A percentile compares a stretch with the other conserved stretches of the same genome.
phyloP scores from a whole-genome alignment of 2,113 vertebrate species.

The Myotis lucifugus region DNA sequence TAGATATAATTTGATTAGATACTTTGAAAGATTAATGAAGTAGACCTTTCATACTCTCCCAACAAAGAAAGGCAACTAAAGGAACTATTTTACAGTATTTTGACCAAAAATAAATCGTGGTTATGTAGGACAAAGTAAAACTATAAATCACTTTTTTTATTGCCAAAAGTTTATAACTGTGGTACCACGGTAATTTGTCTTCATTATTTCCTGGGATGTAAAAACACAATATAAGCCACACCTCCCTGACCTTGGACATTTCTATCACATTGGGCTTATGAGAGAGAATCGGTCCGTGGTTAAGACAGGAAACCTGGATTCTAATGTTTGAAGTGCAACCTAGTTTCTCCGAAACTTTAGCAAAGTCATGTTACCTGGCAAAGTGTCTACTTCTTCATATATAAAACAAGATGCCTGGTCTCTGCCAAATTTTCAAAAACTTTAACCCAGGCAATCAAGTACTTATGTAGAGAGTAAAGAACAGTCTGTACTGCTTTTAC shows the following conservation, averaged over 20 bases:
- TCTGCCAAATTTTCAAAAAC: neutral
- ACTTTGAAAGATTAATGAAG: conserved; percentile 18
- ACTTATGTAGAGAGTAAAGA: neutral
- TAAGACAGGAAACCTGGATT: neutral
- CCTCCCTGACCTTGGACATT: neutral
- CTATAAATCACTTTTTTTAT: neutral
- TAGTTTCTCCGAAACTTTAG: neutral
- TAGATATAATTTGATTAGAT: neutral
- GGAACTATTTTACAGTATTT: conserved; percentile 33
- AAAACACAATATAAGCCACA: neutral
- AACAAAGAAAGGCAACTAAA: neutral
- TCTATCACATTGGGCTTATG: neutral
- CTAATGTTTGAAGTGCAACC: neutral
- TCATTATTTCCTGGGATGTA: neutral
- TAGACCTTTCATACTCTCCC: neutral
- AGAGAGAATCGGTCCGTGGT: neutral
- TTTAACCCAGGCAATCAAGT: neutral
- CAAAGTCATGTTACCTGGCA: neutral
- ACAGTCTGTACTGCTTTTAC: neutral
- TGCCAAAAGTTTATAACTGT: neutral
- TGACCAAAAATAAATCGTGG: neutral
- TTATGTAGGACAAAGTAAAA: neutral
- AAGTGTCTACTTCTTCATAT: neutral
- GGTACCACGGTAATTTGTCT: neutral
- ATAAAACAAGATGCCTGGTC: neutral